phyloP scores from a whole-genome alignment of 2,113 vertebrate genomes.

The Platysteira castanea region DNA sequence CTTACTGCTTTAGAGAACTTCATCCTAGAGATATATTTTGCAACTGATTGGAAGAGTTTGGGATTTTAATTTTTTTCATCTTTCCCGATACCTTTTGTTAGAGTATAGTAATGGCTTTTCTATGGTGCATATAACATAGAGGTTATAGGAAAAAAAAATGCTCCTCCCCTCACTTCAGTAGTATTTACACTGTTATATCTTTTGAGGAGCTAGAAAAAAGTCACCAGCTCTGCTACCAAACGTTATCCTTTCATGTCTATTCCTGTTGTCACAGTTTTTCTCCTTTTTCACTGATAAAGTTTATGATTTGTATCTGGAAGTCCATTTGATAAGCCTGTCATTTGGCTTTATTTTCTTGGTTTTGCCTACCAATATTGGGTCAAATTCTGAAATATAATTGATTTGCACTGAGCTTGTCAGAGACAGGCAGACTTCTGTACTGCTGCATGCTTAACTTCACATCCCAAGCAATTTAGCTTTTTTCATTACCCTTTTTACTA shows the following conservation, averaged over 20 bases:
- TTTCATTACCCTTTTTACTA: neutral
- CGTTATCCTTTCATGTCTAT: neutral
- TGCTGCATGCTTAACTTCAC: neutral
- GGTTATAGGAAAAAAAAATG: neutral
- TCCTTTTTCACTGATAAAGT: neutral
- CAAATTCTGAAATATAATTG: neutral
- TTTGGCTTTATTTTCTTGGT: neutral
- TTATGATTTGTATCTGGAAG: neutral
- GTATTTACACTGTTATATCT: neutral
- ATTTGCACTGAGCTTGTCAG: neutral
- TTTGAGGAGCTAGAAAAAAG: neutral
- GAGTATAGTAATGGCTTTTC: neutral
- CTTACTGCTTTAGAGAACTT: neutral
- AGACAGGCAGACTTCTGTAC: neutral
- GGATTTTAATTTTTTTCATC: neutral
- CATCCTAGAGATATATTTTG: neutral
- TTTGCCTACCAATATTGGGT: neutral
- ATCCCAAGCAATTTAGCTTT: neutral
- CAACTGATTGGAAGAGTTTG: neutral
- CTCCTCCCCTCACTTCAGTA: neutral
- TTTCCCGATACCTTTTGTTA: neutral
- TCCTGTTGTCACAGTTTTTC: neutral
- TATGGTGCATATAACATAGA: rapidly evolving
- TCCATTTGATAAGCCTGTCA: neutral
- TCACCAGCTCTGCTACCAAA: neutral